Conservation (phyloP, 2,113 vertebrate species). For the Embiotoca jacksoni region DNA sequence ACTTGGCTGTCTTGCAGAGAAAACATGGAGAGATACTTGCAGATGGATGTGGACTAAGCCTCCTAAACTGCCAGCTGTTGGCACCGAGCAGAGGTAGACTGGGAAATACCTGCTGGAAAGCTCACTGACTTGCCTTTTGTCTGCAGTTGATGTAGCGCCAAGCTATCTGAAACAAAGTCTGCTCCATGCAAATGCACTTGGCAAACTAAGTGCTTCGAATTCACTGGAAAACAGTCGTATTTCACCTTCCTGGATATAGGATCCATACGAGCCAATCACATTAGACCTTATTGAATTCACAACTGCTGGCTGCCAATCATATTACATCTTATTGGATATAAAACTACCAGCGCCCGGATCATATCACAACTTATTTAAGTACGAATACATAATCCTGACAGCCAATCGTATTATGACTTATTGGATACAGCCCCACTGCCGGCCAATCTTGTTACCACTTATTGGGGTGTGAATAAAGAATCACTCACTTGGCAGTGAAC, state of each 20-base stretch:
- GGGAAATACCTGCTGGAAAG: constrained; percentile 65
- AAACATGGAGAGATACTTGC: constrained; percentile 27
- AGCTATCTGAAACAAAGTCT: constrained; percentile 15
- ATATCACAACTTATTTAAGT: constrained; percentile 63
- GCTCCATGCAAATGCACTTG: constrained; percentile 13
- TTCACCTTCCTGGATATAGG: constrained; percentile 45
- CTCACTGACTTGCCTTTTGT: constrained; percentile 42
- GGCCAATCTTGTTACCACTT: constrained; percentile 65
- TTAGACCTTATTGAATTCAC: constrained; percentile 58
- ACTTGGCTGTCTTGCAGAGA: constrained; percentile 45
- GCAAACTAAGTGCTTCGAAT: constrained; percentile 14
- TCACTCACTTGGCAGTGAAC: constrained; percentile 56
- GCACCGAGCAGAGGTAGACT: constrained; percentile 34
- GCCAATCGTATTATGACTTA: constrained; percentile 67
- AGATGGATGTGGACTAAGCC: constrained; percentile 56
- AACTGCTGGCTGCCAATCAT: constrained; percentile 58
- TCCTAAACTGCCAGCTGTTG: constrained; percentile 58
- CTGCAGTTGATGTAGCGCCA: not conserved
- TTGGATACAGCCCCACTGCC: constrained; percentile 49
- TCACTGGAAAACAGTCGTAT: constrained; percentile 28
- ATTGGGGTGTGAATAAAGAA: constrained; percentile 65
- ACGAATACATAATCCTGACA: constrained; percentile 70
- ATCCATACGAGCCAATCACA: constrained; percentile 65
- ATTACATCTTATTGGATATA: constrained; percentile 65
- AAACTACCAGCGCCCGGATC: constrained; percentile 45